A percentile compares a stretch with the other conserved stretches of the same genome.
phyloP scores from a whole-genome alignment of 2,113 vertebrate genomes.

The Hippocampus comes region DNA sequence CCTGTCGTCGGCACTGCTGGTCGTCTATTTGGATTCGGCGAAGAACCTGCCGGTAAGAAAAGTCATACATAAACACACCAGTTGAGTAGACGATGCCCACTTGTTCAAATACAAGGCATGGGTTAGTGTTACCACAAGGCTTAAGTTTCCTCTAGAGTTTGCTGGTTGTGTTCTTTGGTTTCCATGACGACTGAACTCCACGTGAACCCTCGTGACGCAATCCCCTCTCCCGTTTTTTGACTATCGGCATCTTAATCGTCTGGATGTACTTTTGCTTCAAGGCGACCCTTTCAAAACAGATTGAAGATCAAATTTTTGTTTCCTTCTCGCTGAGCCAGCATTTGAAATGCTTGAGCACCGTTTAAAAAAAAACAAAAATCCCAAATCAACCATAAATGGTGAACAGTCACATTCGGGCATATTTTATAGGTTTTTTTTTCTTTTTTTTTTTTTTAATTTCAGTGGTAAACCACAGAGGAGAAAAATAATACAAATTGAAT shows the following conservation, averaged over 20 bases:
- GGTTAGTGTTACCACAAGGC: not conserved
- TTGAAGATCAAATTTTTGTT: not conserved
- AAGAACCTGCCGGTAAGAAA: conserved; percentile 90
- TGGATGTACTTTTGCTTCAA: not conserved
- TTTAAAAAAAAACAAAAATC: not conserved
- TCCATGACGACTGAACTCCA: conserved; percentile 13
- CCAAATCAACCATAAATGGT: not conserved
- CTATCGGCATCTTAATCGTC: not conserved
- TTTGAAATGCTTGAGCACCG: not conserved
- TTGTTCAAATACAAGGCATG: conserved; percentile 28
- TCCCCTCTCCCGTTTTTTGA: not conserved
- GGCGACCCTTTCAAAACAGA: not conserved
- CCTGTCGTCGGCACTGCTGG: conserved; percentile 88
- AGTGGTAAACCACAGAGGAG: too few relatives aligned
- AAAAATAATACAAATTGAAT: too few relatives aligned
- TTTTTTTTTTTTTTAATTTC: too few relatives aligned
- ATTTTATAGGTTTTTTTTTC: not conserved
- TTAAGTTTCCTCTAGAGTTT: conserved; percentile 13
- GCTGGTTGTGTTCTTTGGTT: conserved; percentile 13
- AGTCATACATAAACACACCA: not conserved
- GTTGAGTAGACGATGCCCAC: conserved; percentile 15
- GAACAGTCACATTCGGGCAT: too few relatives aligned
- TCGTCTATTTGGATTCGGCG: conserved; percentile 91
- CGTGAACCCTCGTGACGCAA: conserved; percentile 2
- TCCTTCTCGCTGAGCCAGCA: not conserved